A percentile compares a stretch with the other conserved stretches of the same genome.
phyloP scores from a whole-genome alignment of 2,888 invertebrate species.

The Callinectes sapidus region DNA sequence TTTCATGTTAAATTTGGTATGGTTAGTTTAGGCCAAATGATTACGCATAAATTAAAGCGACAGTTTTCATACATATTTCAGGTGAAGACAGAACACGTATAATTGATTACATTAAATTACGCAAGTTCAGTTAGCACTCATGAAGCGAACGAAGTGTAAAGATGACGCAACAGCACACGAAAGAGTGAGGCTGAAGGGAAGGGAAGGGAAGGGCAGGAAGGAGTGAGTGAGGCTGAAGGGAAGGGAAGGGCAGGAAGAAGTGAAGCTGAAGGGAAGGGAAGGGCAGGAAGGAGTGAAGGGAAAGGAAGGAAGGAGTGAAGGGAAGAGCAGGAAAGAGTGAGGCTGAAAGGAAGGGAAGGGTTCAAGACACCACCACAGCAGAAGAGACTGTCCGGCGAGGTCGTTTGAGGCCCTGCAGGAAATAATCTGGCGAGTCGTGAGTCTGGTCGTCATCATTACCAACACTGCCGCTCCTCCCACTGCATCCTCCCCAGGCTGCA shows the following conservation, averaged over 20 bases:
- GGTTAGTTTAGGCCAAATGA: too few species aligned
- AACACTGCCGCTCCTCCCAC: background rate
- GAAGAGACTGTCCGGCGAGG: constrained; percentile 27
- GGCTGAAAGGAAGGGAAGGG: background rate
- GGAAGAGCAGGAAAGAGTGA: background rate
- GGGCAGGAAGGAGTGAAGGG: background rate
- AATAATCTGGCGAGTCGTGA: constrained; percentile 40
- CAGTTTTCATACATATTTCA: too few species aligned
- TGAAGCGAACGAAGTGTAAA: background rate
- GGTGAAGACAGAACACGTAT: too few species aligned
- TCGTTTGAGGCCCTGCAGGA: constrained; percentile 19
- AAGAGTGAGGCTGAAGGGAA: background rate
- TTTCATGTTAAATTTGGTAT: too few species aligned
- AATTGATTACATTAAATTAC: too few species aligned
- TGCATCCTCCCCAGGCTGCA: too few species aligned
- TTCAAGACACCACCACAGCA: background rate
- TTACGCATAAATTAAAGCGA: too few species aligned
- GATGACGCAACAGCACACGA: background rate
- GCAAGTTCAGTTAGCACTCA: too few species aligned
- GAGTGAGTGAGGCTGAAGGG: background rate
- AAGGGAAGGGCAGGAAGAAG: too few species aligned
- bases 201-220: background rate
- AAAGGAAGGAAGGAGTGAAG: too few species aligned
- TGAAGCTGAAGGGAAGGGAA: background rate
- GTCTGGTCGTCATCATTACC: constrained; percentile 31